Evolutionary conservation across 2,113 vertebrate species (phyloP).

Genomic region (Aptenodytes patagonicus): DNA sequence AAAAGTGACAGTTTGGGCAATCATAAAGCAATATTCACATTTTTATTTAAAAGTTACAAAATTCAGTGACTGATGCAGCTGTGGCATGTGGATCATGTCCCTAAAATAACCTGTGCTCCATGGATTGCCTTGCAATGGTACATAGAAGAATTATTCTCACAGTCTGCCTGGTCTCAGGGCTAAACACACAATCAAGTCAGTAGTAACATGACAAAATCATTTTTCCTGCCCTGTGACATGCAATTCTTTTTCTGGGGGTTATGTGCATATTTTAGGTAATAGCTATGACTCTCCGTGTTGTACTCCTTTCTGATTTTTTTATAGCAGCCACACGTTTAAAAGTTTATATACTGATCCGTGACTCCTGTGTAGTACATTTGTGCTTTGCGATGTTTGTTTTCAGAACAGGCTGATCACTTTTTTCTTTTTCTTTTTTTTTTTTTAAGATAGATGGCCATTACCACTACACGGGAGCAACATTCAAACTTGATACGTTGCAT

Average conservation of each 20-base stretch:
- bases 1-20: slow-evolving; percentile 44
- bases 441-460: background rate
- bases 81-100: background rate
- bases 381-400: background rate
- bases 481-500: slow-evolving; percentile 39
- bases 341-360: background rate
- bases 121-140: background rate
- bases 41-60: slow-evolving; percentile 6
- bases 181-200: background rate
- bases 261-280: background rate
- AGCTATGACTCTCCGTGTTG: background rate
- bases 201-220: background rate
- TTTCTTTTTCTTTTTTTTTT: background rate
- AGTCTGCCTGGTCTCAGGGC: background rate
- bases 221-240: background rate
- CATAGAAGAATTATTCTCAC: background rate
- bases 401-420: background rate
- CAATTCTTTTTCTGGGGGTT: background rate
- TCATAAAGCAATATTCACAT: slow-evolving; percentile 18
- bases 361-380: background rate
- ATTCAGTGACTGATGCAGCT: background rate
- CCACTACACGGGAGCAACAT: background rate
- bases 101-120: background rate
- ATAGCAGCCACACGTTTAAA: background rate
- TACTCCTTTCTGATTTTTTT: background rate